These are phyloP conservation scores for Nemapogon koenigi DNA, from an alignment of 2,888 invertebrate species.

Conservation along the genomic window DNA sequence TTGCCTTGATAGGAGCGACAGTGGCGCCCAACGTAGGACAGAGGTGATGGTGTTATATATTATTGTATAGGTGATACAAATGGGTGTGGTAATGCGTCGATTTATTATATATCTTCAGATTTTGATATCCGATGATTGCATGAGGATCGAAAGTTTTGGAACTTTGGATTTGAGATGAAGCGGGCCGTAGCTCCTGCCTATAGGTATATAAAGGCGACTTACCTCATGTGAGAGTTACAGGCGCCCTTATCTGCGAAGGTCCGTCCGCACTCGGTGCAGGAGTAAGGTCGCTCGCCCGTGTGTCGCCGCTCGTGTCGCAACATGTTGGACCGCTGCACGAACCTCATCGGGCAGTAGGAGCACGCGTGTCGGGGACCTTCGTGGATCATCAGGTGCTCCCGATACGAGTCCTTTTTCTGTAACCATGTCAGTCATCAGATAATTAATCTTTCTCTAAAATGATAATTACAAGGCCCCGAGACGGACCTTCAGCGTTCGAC, in stretches of 20 bases:
- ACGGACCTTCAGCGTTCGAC: background rate
- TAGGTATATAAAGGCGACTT: too few relatives aligned
- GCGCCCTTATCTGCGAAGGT: conserved; percentile 66
- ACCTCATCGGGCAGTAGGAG: conserved; percentile 65
- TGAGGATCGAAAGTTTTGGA: too few relatives aligned
- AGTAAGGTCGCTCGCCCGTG: conserved; percentile 64
- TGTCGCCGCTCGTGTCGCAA: conserved; percentile 62
- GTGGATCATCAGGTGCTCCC: conserved; percentile 65
- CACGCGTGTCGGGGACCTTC: conserved; percentile 65
- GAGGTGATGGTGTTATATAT: too few relatives aligned
- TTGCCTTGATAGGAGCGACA: too few relatives aligned
- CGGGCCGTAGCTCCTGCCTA: too few relatives aligned
- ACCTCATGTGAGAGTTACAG: conserved; percentile 58
- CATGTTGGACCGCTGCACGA: conserved; percentile 67
- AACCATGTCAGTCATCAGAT: conserved; percentile 6
- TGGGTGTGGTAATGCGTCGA: too few relatives aligned
- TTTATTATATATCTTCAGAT: too few relatives aligned
- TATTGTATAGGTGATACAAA: too few relatives aligned
- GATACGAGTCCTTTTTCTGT: conserved; percentile 62
- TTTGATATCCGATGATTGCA: too few relatives aligned
- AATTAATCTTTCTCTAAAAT: background rate
- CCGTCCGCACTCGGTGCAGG: conserved; percentile 57
- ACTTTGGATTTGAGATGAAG: too few relatives aligned
- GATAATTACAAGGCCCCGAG: background rate
- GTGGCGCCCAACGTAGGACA: too few relatives aligned